These are phyloP conservation scores for Scaptomyza flava DNA, from an alignment of 2,888 invertebrate species.

Conservation along the genomic window DNA sequence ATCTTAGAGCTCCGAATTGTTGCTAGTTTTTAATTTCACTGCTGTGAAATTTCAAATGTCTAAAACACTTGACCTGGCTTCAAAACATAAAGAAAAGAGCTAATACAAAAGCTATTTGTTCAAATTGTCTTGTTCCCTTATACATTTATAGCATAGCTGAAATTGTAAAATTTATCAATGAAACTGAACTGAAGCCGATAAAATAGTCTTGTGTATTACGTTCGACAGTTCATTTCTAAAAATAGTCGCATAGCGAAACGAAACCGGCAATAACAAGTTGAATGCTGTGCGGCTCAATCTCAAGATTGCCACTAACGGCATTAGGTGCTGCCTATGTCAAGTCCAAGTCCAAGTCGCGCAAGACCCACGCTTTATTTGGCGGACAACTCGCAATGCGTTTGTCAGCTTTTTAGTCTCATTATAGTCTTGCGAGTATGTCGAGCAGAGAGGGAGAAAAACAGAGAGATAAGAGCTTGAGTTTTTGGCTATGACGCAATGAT, in stretches of 20 bases:
- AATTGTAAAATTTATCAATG: too few species aligned
- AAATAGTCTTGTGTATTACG: neutral
- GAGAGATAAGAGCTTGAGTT: neutral
- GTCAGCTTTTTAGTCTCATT: neutral
- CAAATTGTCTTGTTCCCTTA: too few species aligned
- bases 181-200: neutral
- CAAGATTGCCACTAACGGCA: slow-evolving; percentile 14
- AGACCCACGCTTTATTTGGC: slow-evolving; percentile 55
- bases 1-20: too few species aligned
- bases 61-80: too few species aligned
- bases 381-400: slow-evolving; percentile 7
- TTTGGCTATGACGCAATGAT: slow-evolving; percentile 41
- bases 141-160: too few species aligned
- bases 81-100: too few species aligned
- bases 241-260: slow-evolving; percentile 40
- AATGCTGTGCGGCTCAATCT: neutral
- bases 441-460: neutral
- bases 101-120: too few species aligned
- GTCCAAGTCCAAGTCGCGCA: slow-evolving; percentile 27
- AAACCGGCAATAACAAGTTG: slow-evolving; percentile 48
- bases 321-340: slow-evolving; percentile 52
- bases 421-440: slow-evolving; percentile 1
- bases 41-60: too few species aligned
- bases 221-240: slow-evolving; percentile 40
- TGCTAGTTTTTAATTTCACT: too few species aligned